Conservation (phyloP, 2,113 vertebrate genomes). For the Osmerus mordax region DNA sequence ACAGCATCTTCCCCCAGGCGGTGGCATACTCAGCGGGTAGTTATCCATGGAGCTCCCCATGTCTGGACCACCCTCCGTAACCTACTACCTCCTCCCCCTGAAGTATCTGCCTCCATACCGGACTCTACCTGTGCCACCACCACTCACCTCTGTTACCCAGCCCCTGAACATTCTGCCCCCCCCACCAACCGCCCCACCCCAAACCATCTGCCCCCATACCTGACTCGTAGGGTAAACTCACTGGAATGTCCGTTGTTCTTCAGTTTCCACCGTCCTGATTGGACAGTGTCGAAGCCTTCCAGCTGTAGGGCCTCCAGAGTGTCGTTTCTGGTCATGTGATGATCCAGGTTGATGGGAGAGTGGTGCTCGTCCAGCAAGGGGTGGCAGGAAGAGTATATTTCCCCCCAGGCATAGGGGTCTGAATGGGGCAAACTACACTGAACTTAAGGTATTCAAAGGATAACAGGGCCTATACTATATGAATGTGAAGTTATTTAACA, state of each 20-base stretch:
- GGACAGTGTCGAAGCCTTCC: conserved; percentile 72
- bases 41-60: too few relatives aligned
- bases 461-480: not conserved
- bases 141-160: too few relatives aligned
- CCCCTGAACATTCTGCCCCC: conserved; percentile 42
- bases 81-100: too few relatives aligned
- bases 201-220: not conserved
- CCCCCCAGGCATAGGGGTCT: conserved; percentile 67
- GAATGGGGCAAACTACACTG: not conserved
- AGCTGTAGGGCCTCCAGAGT: conserved; percentile 70
- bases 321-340: conserved; percentile 53
- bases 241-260: conserved; percentile 79
- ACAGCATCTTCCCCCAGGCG: too few relatives aligned
- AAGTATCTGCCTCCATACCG: too few relatives aligned
- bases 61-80: too few relatives aligned
- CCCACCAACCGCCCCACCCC: conserved; percentile 64
- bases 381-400: conserved; percentile 56
- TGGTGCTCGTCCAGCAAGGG: conserved; percentile 63
- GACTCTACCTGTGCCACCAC: too few relatives aligned
- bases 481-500: not conserved
- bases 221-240: conserved; percentile 26
- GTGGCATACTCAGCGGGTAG: too few relatives aligned
- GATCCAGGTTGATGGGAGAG: conserved; percentile 80
- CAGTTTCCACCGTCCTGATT: conserved; percentile 73
- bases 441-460: not conserved